Percentiles rank a stretch among this genome's conserved stretches.
phyloP scores from a whole-genome alignment of 2,113 vertebrate genomes.

The Pitta sordida region DNA sequence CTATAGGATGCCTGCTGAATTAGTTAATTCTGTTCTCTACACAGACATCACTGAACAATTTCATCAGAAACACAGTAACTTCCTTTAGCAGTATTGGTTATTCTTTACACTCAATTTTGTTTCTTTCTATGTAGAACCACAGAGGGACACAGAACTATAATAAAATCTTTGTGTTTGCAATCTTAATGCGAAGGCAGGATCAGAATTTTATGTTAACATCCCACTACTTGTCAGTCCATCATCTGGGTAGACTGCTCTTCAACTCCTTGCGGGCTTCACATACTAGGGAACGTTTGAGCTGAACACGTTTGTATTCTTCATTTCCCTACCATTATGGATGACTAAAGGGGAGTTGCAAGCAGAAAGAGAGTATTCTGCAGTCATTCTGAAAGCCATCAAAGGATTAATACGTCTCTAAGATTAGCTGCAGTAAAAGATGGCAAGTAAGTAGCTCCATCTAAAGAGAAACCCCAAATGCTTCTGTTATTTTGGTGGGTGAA shows the following conservation, averaged over 20 bases:
- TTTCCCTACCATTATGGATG: not conserved
- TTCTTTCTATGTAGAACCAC: not conserved
- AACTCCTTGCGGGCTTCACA: not conserved
- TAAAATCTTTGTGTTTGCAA: not conserved
- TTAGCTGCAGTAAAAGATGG: not conserved
- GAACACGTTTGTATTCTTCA: accelerated
- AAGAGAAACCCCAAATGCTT: not conserved
- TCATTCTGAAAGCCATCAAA: not conserved
- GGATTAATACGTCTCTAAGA: not conserved
- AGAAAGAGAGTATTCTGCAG: not conserved
- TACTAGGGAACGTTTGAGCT: not conserved
- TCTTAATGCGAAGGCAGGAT: not conserved
- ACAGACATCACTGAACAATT: not conserved
- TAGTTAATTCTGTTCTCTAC: not conserved
- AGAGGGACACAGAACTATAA: not conserved
- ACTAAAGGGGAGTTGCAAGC: not conserved
- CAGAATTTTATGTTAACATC: not conserved
- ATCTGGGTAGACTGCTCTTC: not conserved
- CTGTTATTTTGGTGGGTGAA: not conserved
- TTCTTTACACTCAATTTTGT: not conserved
- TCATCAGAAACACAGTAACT: not conserved
- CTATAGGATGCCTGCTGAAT: not conserved
- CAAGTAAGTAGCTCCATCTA: not conserved
- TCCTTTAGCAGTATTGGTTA: not conserved
- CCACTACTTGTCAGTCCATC: not conserved